Base-by-base conservation (phyloP, 2,113 vertebrate species). In the Gobio gobio region DNA sequence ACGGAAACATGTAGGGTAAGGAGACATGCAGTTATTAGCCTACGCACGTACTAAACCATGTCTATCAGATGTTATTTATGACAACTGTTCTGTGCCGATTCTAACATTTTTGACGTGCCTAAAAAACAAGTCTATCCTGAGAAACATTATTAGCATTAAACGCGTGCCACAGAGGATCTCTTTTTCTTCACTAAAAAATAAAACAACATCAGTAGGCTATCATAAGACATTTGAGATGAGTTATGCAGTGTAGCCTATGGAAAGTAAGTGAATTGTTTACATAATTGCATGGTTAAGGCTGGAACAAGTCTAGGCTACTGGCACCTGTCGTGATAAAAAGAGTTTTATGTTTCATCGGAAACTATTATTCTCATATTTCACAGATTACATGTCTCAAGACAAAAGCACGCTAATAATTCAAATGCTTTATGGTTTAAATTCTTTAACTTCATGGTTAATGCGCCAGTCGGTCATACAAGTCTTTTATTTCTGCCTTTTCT, bases 1-100 rank as follows among this genome's bases (percentile, higher is more conserved):
- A 81, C 94, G 85, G 87, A 97, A 93, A 89, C 94, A 97, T 88
- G 95, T 99, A 63, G 97, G 97, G 98, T 99, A 90, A 95, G 95
- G 4, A 68, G 75, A 58, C 20, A 20, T 72, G 18, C 51, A 9
- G 33, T 8, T 29, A 5, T 43, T 40, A 5, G 29, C 29, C 29
- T 54, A 20, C 9, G n/a, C 16, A 3, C 47, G 10, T 18, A 75
- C 24, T 61, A n/a, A 63, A 40, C 40, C 40, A 26, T 58, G 13
- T 51, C 45, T 29, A 10, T 40, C 18, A 22, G 58, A 61, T 2
- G 13, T 16, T 33, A 29, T 29, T 45, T 40, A 66, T 24, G 33
- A 78, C 29, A 82, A 12, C n/a, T 56, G 49, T 51, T 51, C 8
- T 56, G 24, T 36, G 36, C 5, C 29, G 14, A 66, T 36, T 36